phyloP scores from a whole-genome alignment of 2,888 invertebrate species.

The Scaptomyza parva region DNA sequence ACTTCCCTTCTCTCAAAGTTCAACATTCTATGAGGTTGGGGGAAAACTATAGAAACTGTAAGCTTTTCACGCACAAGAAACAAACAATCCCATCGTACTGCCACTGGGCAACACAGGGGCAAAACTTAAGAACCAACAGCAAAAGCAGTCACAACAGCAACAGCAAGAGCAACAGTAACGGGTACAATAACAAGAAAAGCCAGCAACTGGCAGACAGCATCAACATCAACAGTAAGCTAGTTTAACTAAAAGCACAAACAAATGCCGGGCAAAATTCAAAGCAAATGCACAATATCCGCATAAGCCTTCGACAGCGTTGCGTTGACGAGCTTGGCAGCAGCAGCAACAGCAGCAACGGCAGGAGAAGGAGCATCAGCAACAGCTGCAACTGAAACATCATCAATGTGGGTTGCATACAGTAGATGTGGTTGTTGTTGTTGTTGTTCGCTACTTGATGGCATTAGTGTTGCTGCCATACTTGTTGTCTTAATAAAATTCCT shows the following conservation, averaged over 20 bases:
- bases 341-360: constrained; percentile 17
- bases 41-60: constrained; percentile 12
- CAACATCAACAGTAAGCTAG: constrained; percentile 70
- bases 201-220: constrained; percentile 51
- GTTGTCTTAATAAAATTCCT: constrained; percentile 78
- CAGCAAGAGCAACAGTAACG: constrained; percentile 27
- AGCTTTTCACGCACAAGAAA: constrained; percentile 37
- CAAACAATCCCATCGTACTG: constrained; percentile 50
- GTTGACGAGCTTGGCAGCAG: constrained; percentile 42
- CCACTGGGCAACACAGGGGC: constrained; percentile 40
- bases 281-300: constrained; percentile 76
- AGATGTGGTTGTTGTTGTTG: constrained; percentile 28
- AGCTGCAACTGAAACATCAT: constrained; percentile 63
- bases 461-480: constrained; percentile 47
- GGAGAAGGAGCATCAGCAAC: constrained; percentile 33
- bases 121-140: constrained; percentile 43
- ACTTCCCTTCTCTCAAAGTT: not conserved
- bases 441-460: constrained; percentile 32
- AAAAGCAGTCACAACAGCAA: constrained; percentile 14
- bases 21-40: constrained; percentile 4
- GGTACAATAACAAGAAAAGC: constrained; percentile 37
- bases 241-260: constrained; percentile 72
- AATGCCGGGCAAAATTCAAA: constrained; percentile 62
- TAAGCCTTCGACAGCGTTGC: constrained; percentile 76
- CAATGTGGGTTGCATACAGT: constrained; percentile 45